phyloP scores from a whole-genome alignment of 2,797 vertebrate species.

The Rallus crepitans region DNA sequence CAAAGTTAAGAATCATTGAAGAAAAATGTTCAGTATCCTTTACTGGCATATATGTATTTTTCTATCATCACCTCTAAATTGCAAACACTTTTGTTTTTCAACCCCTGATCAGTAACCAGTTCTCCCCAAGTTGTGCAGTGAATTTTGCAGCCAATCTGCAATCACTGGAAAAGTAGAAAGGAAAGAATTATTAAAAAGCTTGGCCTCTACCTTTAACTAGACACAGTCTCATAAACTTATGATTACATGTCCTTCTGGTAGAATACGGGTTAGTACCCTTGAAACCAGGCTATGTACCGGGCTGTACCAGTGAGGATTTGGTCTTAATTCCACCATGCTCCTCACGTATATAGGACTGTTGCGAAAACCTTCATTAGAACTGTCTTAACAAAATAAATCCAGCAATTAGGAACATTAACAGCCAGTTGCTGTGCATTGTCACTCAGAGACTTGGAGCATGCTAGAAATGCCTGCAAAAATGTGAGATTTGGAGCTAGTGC shows the following conservation, averaged over 20 bases:
- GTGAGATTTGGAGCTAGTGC: neutral
- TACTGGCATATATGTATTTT: neutral
- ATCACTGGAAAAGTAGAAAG: neutral
- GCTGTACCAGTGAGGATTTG: neutral
- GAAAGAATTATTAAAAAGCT: neutral
- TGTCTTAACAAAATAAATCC: neutral
- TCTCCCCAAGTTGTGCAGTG: neutral
- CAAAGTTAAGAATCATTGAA: neutral
- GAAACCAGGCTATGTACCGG: neutral
- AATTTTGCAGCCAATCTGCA: neutral
- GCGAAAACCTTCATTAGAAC: neutral
- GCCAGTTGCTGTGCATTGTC: neutral
- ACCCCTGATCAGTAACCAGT: neutral
- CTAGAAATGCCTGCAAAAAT: neutral
- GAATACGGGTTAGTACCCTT: neutral
- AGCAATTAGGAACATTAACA: neutral
- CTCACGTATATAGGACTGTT: neutral
- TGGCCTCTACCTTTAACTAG: neutral
- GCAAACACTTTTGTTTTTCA: neutral
- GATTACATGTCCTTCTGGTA: neutral
- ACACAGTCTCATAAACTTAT: neutral
- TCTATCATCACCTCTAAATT: slow-evolving; percentile 7
- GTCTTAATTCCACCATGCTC: neutral
- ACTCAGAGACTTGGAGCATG: accelerated
- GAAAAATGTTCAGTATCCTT: slow-evolving; percentile 34